Evolutionary conservation across 2,113 vertebrate genomes (phyloP).

Genomic region (Holacanthus passer): DNA sequence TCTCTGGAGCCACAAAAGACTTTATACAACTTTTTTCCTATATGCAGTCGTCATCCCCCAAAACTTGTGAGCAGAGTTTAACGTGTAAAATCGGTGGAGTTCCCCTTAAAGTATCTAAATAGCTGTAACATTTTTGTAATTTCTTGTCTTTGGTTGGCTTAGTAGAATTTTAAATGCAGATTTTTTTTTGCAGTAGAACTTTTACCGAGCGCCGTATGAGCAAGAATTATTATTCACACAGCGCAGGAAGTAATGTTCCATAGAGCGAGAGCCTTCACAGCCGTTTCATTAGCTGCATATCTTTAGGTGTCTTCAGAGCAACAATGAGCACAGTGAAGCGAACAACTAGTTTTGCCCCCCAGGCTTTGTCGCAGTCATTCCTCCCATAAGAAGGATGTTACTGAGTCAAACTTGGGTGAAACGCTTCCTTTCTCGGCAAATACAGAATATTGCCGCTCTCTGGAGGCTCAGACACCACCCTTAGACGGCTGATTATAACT

Average conservation of each 20-base stretch:
- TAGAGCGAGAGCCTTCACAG: slow-evolving; percentile 35
- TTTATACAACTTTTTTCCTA: not conserved
- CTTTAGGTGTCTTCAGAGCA: slow-evolving; percentile 50
- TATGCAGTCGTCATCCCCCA: not conserved
- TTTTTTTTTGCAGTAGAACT: slow-evolving; percentile 10
- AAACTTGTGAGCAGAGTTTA: not conserved
- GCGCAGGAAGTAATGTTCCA: slow-evolving; percentile 50
- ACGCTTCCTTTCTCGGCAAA: slow-evolving; percentile 29
- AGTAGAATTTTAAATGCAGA: slow-evolving; percentile 1
- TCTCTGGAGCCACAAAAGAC: not conserved
- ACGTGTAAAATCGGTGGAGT: not conserved
- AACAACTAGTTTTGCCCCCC: slow-evolving; percentile 40
- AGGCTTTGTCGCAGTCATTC: slow-evolving; percentile 51
- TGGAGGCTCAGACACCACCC: slow-evolving; percentile 29
- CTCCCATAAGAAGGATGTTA: slow-evolving; percentile 43
- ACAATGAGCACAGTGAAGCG: slow-evolving; percentile 46
- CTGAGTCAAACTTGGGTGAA: slow-evolving; percentile 45
- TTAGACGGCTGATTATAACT: slow-evolving; percentile 44
- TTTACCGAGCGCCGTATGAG: slow-evolving; percentile 5
- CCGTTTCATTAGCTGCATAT: slow-evolving; percentile 65
- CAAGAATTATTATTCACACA: slow-evolving; percentile 47
- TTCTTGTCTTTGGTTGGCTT: slow-evolving; percentile 7
- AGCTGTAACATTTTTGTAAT: not conserved
- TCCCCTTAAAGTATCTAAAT: not conserved
- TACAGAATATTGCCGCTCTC: slow-evolving; percentile 43